Conservation (phyloP, 2,113 vertebrate species). For the Entomyzon cyanotis region DNA sequence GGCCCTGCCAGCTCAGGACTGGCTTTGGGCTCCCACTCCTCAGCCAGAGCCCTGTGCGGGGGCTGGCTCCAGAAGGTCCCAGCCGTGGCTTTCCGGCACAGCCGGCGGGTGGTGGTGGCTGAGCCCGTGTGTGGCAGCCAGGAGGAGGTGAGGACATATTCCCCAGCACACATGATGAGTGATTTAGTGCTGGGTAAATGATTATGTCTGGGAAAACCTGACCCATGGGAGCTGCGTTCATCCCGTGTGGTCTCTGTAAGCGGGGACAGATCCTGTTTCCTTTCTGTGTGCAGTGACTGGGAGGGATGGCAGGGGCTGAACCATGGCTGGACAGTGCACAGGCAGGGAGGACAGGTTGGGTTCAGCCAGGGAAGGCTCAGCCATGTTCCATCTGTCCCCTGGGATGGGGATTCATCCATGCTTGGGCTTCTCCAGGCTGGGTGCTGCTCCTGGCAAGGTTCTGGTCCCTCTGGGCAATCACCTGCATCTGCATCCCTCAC, state of each 20-base stretch:
- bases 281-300: neutral
- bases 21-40: neutral
- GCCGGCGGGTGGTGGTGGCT: neutral
- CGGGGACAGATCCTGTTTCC: neutral
- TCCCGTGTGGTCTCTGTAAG: neutral
- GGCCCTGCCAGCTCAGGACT: neutral
- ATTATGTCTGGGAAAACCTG: neutral
- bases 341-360: neutral
- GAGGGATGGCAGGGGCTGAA: neutral
- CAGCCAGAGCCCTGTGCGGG: fast-evolving
- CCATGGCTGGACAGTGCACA: fast-evolving
- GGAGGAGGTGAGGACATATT: neutral
- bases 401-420: neutral
- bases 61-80: neutral
- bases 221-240: neutral
- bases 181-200: constrained; percentile 26
- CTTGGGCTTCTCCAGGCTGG: neutral
- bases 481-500: neutral
- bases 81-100: neutral
- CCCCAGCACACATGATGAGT: neutral
- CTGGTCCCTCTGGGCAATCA: neutral
- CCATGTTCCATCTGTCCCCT: neutral
- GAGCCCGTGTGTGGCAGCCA: neutral
- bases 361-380: neutral
- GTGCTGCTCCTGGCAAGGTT: neutral